Evolutionary conservation across 92 coral and sea anemone species (phyloP).

Genomic region (Phenganax marumi): DNA sequence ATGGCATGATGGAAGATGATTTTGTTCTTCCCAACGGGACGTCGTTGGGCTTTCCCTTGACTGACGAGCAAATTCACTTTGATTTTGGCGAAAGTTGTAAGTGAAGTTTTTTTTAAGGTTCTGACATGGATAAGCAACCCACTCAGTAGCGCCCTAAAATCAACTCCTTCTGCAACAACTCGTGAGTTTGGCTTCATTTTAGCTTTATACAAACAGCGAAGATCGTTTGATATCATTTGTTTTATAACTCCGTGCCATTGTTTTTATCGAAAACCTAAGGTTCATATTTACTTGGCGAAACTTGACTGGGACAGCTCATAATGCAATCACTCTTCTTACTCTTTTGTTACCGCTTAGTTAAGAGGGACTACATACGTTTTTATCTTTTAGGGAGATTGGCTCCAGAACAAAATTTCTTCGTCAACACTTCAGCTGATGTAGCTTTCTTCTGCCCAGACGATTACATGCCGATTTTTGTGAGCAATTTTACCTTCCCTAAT

Average conservation of each 20-base stretch:
- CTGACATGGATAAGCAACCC: neutral
- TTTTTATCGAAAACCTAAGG: too few species aligned
- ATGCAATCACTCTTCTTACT: neutral
- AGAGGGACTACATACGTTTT: neutral
- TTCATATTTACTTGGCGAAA: too few species aligned
- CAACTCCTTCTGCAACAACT: neutral
- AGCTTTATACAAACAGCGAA: too few species aligned
- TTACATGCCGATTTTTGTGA: slow-evolving; percentile 70
- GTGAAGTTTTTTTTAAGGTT: slow-evolving; percentile 14
- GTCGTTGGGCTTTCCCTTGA: slow-evolving; percentile 50
- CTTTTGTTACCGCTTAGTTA: neutral
- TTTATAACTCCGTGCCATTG: too few species aligned
- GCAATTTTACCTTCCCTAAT: slow-evolving; percentile 61
- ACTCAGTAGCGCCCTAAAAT: neutral
- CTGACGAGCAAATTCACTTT: slow-evolving; percentile 65
- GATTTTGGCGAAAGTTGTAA: slow-evolving; percentile 76
- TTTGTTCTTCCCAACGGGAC: slow-evolving; percentile 65
- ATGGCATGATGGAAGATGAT: slow-evolving; percentile 60
- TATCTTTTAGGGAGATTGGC: slow-evolving; percentile 18
- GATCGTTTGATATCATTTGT: too few species aligned
- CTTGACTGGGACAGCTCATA: too few species aligned
- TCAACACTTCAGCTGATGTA: slow-evolving; percentile 12
- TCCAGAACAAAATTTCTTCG: slow-evolving; percentile 16
- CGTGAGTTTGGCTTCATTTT: neutral
- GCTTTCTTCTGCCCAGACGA: slow-evolving; percentile 35